Percentiles rank a stretch among this genome's conserved stretches.
Evolutionary conservation across 1,140 invertebrate genomes (phyloP).

Genomic region (Chymomyza costata): DNA sequence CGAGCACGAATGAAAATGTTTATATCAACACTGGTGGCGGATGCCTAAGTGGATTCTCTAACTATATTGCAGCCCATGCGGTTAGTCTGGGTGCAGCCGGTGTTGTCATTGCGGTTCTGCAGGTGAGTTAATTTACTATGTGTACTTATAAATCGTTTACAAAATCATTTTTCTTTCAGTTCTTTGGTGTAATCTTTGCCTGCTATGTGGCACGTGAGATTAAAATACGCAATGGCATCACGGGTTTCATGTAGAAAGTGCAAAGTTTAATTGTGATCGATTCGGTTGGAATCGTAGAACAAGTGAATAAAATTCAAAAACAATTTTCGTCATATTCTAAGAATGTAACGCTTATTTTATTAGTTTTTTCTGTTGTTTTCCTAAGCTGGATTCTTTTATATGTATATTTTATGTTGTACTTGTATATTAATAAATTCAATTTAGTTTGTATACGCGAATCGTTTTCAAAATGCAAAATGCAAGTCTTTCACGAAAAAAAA

Average conservation of each 20-base stretch:
- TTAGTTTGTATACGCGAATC: slow-evolving; percentile 26
- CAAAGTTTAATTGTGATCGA: neutral
- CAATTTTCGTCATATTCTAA: slow-evolving; percentile 18
- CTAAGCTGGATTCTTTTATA: slow-evolving; percentile 17
- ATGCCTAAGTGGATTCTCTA: slow-evolving; percentile 79
- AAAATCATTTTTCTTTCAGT: slow-evolving; percentile 45
- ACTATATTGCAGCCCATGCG: slow-evolving; percentile 81
- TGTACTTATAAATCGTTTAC: neutral
- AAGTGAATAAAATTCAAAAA: slow-evolving; percentile 24
- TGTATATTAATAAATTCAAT: slow-evolving; percentile 23
- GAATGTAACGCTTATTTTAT: slow-evolving; percentile 1
- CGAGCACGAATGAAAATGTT: slow-evolving; percentile 23
- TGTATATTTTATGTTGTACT: neutral
- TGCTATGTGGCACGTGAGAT: slow-evolving; percentile 75
- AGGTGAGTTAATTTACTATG: slow-evolving; percentile 76
- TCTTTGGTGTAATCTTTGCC: slow-evolving; percentile 75
- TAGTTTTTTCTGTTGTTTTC: slow-evolving; percentile 9
- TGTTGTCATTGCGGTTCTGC: slow-evolving; percentile 84
- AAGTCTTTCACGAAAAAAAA: no score
- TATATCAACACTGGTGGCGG: slow-evolving; percentile 69
- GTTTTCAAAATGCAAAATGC: no score
- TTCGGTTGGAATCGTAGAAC: neutral
- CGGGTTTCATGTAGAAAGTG: slow-evolving; percentile 43
- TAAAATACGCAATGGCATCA: slow-evolving; percentile 70
- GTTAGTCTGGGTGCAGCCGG: slow-evolving; percentile 84